Conservation (phyloP, 1,140 invertebrate species). For the Zaprionus taronus region DNA sequence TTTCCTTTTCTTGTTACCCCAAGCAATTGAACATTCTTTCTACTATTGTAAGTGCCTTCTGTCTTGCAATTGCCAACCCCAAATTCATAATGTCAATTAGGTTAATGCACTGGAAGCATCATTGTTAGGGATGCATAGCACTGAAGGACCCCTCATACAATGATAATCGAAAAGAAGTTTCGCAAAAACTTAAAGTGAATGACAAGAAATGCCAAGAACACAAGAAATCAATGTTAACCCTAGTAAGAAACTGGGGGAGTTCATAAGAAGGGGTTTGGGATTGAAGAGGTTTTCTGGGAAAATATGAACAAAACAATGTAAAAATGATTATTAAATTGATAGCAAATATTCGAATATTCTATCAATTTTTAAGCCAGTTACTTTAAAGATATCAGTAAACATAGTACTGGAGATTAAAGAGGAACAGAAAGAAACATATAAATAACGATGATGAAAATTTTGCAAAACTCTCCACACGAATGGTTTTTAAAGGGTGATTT, state of each 20-base stretch:
- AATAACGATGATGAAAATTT: not conserved
- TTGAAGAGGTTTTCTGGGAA: too few species aligned
- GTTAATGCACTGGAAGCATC: conserved; percentile 38
- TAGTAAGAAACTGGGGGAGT: not conserved
- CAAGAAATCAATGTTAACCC: not conserved
- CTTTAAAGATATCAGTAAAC: too few species aligned
- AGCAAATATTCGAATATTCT: too few species aligned
- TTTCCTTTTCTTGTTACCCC: not conserved
- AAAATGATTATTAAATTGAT: too few species aligned
- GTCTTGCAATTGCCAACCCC: not conserved
- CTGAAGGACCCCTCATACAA: not conserved
- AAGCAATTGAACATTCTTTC: not conserved
- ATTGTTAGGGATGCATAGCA: not conserved
- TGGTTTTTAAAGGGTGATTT: too few species aligned
- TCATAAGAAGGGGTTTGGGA: too few species aligned
- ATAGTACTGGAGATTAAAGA: too few species aligned
- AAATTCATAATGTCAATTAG: conserved; percentile 35
- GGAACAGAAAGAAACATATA: not conserved
- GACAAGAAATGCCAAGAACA: not conserved
- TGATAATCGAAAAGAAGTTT: not conserved
- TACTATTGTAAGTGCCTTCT: not conserved
- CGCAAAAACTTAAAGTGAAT: not conserved
- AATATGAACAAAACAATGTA: too few species aligned
- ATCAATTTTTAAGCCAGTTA: too few species aligned
- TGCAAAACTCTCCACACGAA: too few species aligned